Conservation (phyloP, 2,113 vertebrate genomes). For the Erinaceus europaeus region DNA sequence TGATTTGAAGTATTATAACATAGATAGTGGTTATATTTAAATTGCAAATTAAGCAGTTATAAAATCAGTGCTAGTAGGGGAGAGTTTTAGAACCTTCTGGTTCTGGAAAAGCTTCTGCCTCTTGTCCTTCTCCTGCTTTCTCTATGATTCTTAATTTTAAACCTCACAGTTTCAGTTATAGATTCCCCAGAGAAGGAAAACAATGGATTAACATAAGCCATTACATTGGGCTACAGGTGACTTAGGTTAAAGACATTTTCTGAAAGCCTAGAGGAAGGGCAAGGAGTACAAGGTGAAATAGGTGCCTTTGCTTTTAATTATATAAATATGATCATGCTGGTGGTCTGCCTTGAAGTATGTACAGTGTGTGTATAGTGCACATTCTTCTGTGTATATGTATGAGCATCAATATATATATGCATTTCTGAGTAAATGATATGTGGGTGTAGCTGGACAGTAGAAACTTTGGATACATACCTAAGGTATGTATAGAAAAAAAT, state of each 20-base stretch:
- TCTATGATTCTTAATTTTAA: not conserved
- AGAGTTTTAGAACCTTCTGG: not conserved
- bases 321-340: not conserved
- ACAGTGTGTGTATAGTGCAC: not conserved
- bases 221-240: not conserved
- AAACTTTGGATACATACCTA: not conserved
- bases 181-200: not conserved
- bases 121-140: not conserved
- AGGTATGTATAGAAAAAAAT: not conserved
- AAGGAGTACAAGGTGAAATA: not conserved
- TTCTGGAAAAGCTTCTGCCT: not conserved
- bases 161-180: not conserved
- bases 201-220: not conserved
- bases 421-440: not conserved
- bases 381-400: not conserved
- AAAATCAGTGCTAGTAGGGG: not conserved
- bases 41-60: not conserved
- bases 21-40: not conserved
- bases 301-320: not conserved
- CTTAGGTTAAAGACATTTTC: slow-evolving; percentile 33
- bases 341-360: not conserved
- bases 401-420: not conserved
- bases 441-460: not conserved
- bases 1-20: not conserved
- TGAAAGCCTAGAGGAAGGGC: not conserved